These are phyloP conservation scores for Hydrolagus colliei DNA, from an alignment of 2,797 vertebrate species.

Conservation along the genomic window DNA sequence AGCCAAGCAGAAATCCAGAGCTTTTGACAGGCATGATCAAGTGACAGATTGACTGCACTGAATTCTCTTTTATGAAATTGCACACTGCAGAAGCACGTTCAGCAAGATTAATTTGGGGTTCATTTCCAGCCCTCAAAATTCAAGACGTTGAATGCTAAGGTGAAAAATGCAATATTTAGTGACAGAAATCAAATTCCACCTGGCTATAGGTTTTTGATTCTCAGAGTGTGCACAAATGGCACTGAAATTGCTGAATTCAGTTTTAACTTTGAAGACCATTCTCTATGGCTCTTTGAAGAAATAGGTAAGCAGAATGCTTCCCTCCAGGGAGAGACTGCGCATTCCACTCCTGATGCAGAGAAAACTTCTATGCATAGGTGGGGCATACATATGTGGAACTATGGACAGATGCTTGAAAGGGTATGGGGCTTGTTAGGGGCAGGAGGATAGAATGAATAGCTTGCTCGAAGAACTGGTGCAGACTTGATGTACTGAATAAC, in stretches of 20 bases:
- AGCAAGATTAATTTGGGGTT: conserved; percentile 62
- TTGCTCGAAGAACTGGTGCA: too few species aligned
- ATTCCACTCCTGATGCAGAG: too few species aligned
- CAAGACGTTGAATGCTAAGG: conserved; percentile 52
- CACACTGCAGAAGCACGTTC: conserved; percentile 52
- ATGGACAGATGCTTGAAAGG: too few species aligned
- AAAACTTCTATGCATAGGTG: too few species aligned
- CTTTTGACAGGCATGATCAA: background rate
- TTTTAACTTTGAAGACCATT: too few species aligned
- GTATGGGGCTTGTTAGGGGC: too few species aligned
- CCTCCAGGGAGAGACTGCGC: too few species aligned
- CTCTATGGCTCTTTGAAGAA: too few species aligned
- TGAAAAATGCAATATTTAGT: conserved; percentile 56
- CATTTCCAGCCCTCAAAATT: conserved; percentile 50
- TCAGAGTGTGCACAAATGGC: background rate
- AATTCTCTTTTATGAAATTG: conserved; percentile 56
- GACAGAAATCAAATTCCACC: conserved; percentile 35
- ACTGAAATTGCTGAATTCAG: too few species aligned
- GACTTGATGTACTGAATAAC: too few species aligned
- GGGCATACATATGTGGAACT: too few species aligned
- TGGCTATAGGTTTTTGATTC: background rate
- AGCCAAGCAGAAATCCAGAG: background rate
- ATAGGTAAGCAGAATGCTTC: too few species aligned
- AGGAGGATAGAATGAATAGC: background rate
- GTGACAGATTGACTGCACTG: conserved; percentile 69